phyloP scores from a whole-genome alignment of 2,797 vertebrate genomes.

The Masticophis lateralis region DNA sequence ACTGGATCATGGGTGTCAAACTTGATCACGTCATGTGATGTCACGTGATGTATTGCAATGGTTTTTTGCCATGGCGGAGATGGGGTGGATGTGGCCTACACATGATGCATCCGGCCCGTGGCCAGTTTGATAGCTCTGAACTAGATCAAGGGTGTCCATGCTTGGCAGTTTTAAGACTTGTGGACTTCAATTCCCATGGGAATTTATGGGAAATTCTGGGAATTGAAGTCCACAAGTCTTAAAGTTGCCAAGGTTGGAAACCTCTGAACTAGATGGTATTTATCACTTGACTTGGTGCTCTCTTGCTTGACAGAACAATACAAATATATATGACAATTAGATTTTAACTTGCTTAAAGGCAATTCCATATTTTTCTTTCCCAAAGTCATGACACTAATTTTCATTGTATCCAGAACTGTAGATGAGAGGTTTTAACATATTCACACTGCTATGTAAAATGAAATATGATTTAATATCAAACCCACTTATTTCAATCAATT shows the following conservation, averaged over 20 bases:
- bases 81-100: no score
- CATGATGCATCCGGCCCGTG: no score
- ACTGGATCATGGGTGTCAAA: not conserved
- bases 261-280: not conserved
- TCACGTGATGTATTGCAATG: no score
- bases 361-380: not conserved
- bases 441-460: not conserved
- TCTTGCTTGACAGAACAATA: not conserved
- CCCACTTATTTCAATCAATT: constrained; percentile 7
- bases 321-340: not conserved
- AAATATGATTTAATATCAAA: constrained; percentile 35
- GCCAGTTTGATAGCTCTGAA: no score
- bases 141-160: not conserved
- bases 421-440: not conserved
- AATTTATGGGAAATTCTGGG: not conserved
- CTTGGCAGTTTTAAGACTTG: not conserved
- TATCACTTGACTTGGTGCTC: not conserved
- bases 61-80: no score
- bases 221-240: not conserved
- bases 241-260: not conserved
- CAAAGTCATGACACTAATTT: not conserved
- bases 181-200: not conserved
- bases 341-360: not conserved
- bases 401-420: not conserved
- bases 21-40: not conserved